A percentile compares a stretch with the other conserved stretches of the same genome.
Evolutionary conservation across 2,113 vertebrate species (phyloP).

Genomic region (Trogon surrucura): DNA sequence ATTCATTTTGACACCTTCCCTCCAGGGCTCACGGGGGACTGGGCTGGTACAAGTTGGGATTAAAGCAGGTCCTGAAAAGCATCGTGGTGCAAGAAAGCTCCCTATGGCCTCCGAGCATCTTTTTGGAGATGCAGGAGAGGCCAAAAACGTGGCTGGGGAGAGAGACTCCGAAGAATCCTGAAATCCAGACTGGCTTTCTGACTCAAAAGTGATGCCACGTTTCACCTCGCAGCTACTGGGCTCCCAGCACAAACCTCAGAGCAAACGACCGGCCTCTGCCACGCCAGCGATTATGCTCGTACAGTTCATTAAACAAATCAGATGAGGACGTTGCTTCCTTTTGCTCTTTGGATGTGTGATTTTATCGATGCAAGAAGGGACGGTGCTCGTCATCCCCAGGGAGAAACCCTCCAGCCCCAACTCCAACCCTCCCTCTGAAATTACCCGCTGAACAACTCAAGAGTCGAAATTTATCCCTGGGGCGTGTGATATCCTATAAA

Average conservation of each 20-base stretch:
- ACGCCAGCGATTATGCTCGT: background rate
- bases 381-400: background rate
- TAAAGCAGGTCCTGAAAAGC: background rate
- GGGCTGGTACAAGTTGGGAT: background rate
- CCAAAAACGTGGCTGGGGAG: background rate
- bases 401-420: background rate
- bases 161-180: background rate
- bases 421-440: background rate
- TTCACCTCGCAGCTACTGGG: background rate
- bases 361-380: background rate
- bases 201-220: background rate
- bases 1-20: background rate
- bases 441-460: background rate
- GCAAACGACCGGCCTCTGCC: background rate
- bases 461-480: background rate
- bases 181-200: background rate
- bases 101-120: background rate
- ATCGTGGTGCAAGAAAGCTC: background rate
- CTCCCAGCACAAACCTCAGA: background rate
- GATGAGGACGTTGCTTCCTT: background rate
- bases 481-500: background rate
- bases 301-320: background rate
- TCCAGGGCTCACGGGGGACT: background rate
- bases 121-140: background rate
- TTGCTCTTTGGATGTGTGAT: background rate